Base-by-base conservation (phyloP, 2,113 vertebrate species). In the Uria lomvia region DNA sequence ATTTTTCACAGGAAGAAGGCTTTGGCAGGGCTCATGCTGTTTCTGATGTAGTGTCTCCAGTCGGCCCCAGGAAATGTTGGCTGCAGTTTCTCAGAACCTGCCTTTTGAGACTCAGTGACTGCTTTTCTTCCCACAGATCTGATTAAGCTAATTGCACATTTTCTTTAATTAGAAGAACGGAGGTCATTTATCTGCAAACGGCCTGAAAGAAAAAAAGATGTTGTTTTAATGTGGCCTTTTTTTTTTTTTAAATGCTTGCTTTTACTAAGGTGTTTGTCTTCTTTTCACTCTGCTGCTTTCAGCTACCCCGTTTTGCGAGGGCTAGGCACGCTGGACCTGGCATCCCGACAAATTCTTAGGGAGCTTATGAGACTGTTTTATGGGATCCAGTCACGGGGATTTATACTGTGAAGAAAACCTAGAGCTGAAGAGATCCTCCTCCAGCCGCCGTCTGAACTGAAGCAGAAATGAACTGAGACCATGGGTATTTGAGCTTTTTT, bases 21-120 rank as follows among this genome's bases (percentile, higher is more conserved):
- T 95, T 82, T 89, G 96, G 92, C 70, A 92, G 58, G 62, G 71
- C 56, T 76, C 63, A 65, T 67, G 94, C 94, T 79, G 76, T 94
- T 92, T 90, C 92, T 96, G 89, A 94, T 90, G 88, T 82, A 79
- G 90, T 93, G 84, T 88, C 91, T 95, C 86, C 75, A 55, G 74
- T 66, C 53, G 16, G 92, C 95, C 74, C 71, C 80, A 81, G 79
- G 67, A 96, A 96, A 96, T 90, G 53, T 67, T 96, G 96, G 95
- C 94, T 93, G 96, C 84, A 97, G 88, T 97, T 97, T 97, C 96
- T 97, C 96, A 93, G 89, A 97, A 97, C 86, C 96, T 97, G 96
- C 56, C 92, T 97, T 97, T 97, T 95, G 89, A 97, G 96, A 96
- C 87, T 93, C 59, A 34, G 42, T 0, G 71, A 95, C 97, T 95